phyloP scores from a whole-genome alignment of 2,797 vertebrate genomes.

The Gobio occitaniae region DNA sequence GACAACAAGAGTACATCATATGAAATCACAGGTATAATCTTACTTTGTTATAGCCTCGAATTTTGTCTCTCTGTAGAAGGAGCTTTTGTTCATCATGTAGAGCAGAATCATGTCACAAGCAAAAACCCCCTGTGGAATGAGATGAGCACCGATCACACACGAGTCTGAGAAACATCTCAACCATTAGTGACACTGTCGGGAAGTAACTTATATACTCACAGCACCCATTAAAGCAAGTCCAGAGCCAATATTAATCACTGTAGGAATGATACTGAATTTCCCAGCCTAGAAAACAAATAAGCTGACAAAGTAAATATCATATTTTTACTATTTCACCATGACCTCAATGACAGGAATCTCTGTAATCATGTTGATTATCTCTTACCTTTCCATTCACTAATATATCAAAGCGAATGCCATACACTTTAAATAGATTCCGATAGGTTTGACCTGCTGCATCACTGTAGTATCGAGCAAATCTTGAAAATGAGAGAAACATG shows the following conservation, averaged over 20 bases:
- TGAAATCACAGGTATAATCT: constrained; percentile 52
- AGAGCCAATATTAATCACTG: constrained; percentile 91
- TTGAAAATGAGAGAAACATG: constrained; percentile 61
- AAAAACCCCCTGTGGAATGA: constrained; percentile 85
- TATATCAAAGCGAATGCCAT: constrained; percentile 95
- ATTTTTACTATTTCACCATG: not conserved
- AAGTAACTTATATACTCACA: constrained; percentile 79
- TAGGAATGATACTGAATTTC: constrained; percentile 94
- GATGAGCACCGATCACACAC: not conserved
- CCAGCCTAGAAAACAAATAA: constrained; percentile 85
- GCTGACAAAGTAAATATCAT: not conserved
- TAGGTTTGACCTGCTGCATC: constrained; percentile 80
- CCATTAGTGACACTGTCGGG: not conserved
- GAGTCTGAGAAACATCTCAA: not conserved
- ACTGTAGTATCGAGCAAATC: constrained; percentile 91
- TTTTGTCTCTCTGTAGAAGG: constrained; percentile 92
- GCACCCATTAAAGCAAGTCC: constrained; percentile 91
- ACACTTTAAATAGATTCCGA: constrained; percentile 91
- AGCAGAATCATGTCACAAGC: constrained; percentile 93
- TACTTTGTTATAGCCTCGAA: constrained; percentile 92
- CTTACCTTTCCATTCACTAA: constrained; percentile 93
- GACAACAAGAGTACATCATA: not conserved
- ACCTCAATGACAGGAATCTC: not conserved
- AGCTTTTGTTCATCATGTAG: constrained; percentile 92
- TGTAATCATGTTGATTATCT: not conserved